These are phyloP conservation scores for Pachyrhynchus sulphureomaculatus DNA, from an alignment of 1,140 invertebrate species.

Conservation along the genomic window DNA sequence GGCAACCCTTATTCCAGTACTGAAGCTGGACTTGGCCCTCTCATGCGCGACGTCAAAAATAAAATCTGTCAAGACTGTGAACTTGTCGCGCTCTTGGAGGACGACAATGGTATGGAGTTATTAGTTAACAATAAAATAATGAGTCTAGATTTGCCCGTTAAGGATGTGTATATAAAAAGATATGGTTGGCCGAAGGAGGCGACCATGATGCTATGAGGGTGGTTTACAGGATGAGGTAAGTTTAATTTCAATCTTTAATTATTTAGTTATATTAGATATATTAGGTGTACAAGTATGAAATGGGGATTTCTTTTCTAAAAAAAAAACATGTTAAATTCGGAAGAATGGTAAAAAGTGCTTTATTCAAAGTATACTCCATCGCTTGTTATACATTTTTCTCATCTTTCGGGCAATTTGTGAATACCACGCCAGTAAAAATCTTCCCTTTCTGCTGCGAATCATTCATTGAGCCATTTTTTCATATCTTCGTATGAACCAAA, in stretches of 20 bases:
- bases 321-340: too few species aligned
- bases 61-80: constrained; percentile 98
- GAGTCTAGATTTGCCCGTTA: constrained; percentile 91
- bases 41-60: constrained; percentile 98
- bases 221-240: constrained; percentile 89
- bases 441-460: too few species aligned
- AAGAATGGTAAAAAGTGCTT: too few species aligned
- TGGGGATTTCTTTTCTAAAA: too few species aligned
- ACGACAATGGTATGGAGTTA: constrained; percentile 98
- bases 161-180: constrained; percentile 86
- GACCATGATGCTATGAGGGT: constrained; percentile 95
- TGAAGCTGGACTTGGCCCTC: constrained; percentile 89
- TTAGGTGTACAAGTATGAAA: too few species aligned
- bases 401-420: too few species aligned
- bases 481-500: too few species aligned
- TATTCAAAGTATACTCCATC: too few species aligned
- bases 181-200: constrained; percentile 82
- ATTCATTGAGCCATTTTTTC: too few species aligned
- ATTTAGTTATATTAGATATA: too few species aligned
- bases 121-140: constrained; percentile 99
- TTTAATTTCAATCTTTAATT: not conserved
- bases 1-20: constrained; percentile 96
- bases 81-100: constrained; percentile 91
- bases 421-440: too few species aligned
- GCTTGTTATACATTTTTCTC: too few species aligned